These are phyloP conservation scores for Paracentrotus lividus DNA, from an alignment of 53 echinoderm and acorn worm genomes.

Conservation along the genomic window DNA sequence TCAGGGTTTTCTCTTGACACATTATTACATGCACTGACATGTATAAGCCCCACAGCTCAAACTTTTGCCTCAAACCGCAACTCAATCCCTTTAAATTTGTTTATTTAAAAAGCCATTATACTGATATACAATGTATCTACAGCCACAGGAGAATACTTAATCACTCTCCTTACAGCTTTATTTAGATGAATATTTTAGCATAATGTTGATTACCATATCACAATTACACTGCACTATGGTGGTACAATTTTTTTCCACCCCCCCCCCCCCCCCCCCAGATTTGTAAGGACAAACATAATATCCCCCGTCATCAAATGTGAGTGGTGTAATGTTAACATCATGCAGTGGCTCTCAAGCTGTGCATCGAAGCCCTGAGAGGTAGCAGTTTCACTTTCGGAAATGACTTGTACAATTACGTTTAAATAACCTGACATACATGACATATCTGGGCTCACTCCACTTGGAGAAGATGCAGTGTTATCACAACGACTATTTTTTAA, in stretches of 20 bases:
- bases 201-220: too few species aligned
- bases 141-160: too few species aligned
- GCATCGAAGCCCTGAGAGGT: background rate
- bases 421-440: background rate
- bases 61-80: too few species aligned
- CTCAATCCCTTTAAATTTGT: too few species aligned
- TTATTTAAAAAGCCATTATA: too few species aligned
- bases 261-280: background rate
- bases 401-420: slow-evolving; percentile 26
- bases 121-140: too few species aligned
- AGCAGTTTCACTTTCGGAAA: slow-evolving; percentile 53
- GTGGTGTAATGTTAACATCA: background rate
- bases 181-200: too few species aligned
- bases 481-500: too few species aligned
- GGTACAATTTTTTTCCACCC: background rate
- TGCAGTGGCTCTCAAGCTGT: background rate
- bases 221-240: background rate
- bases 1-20: too few species aligned
- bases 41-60: too few species aligned
- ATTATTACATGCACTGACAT: too few species aligned
- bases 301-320: background rate
- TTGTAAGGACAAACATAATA: background rate
- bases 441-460: background rate
- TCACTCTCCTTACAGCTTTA: too few species aligned
- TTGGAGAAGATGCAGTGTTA: background rate